Percentiles rank a stretch among this genome's conserved stretches.
Conservation (phyloP, 2,888 invertebrate genomes). For the Selenia dentaria region DNA sequence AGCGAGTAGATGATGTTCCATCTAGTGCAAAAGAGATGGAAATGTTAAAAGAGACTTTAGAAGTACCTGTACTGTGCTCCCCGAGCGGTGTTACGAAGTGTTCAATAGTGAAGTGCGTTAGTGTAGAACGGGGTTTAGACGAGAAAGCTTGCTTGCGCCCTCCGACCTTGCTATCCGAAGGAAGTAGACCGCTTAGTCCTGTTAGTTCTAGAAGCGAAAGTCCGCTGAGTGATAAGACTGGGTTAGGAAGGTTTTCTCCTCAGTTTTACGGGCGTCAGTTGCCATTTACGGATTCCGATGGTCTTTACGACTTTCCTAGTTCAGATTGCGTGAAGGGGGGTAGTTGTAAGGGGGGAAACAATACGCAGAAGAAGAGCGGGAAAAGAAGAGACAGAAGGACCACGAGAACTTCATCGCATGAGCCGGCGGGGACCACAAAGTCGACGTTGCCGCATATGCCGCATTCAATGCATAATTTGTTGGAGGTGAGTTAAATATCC, state of each 20-base stretch:
- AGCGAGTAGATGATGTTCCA: slow-evolving; percentile 89
- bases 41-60: slow-evolving; percentile 71
- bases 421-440: slow-evolving; percentile 76
- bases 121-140: slow-evolving; percentile 82
- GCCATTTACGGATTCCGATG: slow-evolving; percentile 92
- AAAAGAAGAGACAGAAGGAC: slow-evolving; percentile 87
- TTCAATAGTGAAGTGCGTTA: slow-evolving; percentile 82
- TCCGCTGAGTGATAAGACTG: slow-evolving; percentile 90
- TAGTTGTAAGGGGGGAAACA: slow-evolving; percentile 75
- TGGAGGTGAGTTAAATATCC: slow-evolving; percentile 81
- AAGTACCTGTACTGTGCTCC: slow-evolving; percentile 74
- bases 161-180: slow-evolving; percentile 83
- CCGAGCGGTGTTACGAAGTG: slow-evolving; percentile 79
- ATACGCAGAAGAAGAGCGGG: slow-evolving; percentile 85
- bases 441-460: slow-evolving; percentile 82
- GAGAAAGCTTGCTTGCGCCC: slow-evolving; percentile 71
- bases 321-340: slow-evolving; percentile 87
- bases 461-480: slow-evolving; percentile 82
- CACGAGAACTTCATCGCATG: slow-evolving; percentile 76
- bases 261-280: slow-evolving; percentile 89
- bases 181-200: slow-evolving; percentile 86
- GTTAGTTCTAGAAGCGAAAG: slow-evolving; percentile 92
- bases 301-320: slow-evolving; percentile 91
- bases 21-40: slow-evolving; percentile 87
- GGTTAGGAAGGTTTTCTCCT: slow-evolving; percentile 88